Evolutionary conservation across 1,140 invertebrate genomes (phyloP).

Genomic region (Meloidogyne chitwoodi): DNA sequence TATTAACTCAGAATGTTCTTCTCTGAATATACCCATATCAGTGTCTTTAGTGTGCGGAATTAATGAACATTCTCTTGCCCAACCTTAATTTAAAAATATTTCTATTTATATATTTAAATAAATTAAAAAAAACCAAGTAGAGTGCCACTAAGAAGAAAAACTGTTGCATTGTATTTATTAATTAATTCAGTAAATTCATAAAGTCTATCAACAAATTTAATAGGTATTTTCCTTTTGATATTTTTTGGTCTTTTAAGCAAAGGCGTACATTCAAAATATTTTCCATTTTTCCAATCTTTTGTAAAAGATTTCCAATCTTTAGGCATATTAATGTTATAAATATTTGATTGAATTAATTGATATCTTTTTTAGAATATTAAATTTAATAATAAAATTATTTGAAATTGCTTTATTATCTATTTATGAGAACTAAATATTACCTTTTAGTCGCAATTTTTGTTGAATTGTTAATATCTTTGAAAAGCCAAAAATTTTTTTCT

Average conservation of each 20-base stretch:
- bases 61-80: slow-evolving; percentile 1
- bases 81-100: background rate
- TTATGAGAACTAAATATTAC: background rate
- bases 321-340: background rate
- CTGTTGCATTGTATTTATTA: background rate
- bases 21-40: background rate
- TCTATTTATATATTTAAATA: background rate
- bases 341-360: background rate
- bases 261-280: background rate
- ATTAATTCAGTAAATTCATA: background rate
- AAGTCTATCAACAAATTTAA: background rate
- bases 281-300: background rate
- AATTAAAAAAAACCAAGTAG: background rate
- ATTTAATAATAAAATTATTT: background rate
- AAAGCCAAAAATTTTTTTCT: background rate
- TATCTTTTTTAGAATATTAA: background rate
- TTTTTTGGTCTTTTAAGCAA: background rate
- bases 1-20: background rate
- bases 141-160: background rate
- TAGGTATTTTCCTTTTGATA: background rate
- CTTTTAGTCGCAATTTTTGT: background rate
- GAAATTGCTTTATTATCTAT: background rate
- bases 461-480: background rate
- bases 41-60: slow-evolving; percentile 6
- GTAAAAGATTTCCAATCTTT: background rate